phyloP scores from a whole-genome alignment of 2,888 invertebrate genomes.

The Tethea ocularis region DNA sequence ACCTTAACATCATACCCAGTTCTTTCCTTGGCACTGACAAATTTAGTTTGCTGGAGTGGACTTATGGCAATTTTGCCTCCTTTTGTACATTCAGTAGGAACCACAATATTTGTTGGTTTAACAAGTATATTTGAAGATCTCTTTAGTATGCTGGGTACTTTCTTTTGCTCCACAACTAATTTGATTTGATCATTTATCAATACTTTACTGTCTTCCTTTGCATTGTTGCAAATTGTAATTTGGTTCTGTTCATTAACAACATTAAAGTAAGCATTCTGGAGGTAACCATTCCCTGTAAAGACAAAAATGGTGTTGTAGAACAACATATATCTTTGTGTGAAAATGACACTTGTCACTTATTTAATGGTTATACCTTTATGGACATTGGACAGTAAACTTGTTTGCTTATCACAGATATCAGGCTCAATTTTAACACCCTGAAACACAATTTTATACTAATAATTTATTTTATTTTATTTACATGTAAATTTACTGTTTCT shows the following conservation, averaged over 20 bases:
- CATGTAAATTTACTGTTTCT: too few relatives aligned
- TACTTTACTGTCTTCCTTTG: conserved; percentile 44
- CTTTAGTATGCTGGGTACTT: conserved; percentile 59
- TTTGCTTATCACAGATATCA: conserved; percentile 40
- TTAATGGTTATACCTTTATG: conserved; percentile 37
- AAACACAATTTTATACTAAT: conserved; percentile 18
- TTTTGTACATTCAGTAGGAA: conserved; percentile 58
- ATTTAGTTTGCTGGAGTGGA: conserved; percentile 49
- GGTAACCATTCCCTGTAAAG: conserved; percentile 53
- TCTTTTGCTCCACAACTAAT: conserved; percentile 57
- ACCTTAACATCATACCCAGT: conserved; percentile 54
- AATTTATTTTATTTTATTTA: too few relatives aligned
- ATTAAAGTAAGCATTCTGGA: conserved; percentile 66
- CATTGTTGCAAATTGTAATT: conserved; percentile 27
- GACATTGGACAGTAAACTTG: conserved; percentile 27
- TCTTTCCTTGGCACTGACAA: conserved; percentile 39
- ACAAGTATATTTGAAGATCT: conserved; percentile 38
- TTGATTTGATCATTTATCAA: conserved; percentile 49
- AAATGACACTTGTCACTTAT: too few relatives aligned
- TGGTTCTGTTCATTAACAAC: conserved; percentile 68
- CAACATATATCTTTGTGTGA: not conserved
- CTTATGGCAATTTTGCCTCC: conserved; percentile 59
- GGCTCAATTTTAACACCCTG: conserved; percentile 57
- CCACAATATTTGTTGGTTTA: conserved; percentile 42
- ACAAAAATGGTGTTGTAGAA: conserved; percentile 3